phyloP scores from a whole-genome alignment of 2,113 vertebrate species.

The Ivindomyrus marchei region DNA sequence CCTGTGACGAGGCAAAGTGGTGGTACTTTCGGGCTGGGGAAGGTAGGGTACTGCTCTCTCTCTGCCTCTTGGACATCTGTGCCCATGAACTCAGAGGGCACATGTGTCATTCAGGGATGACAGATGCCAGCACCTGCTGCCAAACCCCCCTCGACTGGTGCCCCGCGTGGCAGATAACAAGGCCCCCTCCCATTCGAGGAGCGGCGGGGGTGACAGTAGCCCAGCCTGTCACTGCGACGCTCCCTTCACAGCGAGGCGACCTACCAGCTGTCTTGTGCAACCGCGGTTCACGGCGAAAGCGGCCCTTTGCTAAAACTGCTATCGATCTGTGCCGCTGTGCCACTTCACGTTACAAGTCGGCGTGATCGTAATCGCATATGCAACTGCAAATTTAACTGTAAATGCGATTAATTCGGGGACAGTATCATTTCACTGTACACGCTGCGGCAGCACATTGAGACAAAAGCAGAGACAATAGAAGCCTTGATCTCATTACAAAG shows the following conservation, averaged over 20 bases:
- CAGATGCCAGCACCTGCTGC: not conserved
- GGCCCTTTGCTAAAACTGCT: not conserved
- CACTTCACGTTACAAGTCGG: not conserved
- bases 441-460: not conserved
- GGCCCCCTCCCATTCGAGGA: not conserved
- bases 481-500: not conserved
- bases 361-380: not conserved
- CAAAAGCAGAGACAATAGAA: not conserved
- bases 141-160: not conserved
- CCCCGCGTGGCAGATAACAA: not conserved
- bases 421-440: not conserved
- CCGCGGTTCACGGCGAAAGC: not conserved
- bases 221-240: not conserved
- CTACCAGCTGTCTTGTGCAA: not conserved
- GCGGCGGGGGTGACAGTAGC: not conserved
- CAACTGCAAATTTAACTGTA: not conserved
- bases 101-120: conserved; percentile 3
- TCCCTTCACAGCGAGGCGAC: not conserved
- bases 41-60: conserved; percentile 26
- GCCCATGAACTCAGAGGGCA: conserved; percentile 29
- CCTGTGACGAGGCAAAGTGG: not conserved
- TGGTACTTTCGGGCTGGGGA: not conserved
- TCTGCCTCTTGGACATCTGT: conserved; percentile 35
- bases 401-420: not conserved
- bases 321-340: not conserved